These are phyloP conservation scores for Calvadosia cruxmelitensis DNA, from an alignment of 30 jellyfish, hydroid and myxozoan genomes.

Conservation along the genomic window DNA sequence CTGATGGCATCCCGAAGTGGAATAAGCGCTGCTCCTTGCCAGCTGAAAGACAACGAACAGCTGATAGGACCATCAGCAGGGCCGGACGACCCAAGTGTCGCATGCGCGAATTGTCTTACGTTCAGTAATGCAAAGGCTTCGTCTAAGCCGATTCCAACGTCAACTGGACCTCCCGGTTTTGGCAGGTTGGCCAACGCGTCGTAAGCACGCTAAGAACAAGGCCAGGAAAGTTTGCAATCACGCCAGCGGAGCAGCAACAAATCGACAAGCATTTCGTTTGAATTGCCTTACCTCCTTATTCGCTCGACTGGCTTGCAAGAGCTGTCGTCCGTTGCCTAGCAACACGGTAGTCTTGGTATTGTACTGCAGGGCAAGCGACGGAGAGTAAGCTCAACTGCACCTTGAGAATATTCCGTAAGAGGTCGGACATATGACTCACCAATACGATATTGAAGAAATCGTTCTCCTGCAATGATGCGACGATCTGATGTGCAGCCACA, in stretches of 20 bases:
- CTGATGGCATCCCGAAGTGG: constrained; percentile 70
- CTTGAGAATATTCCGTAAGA: no score
- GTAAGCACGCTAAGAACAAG: constrained; percentile 7
- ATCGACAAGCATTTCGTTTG: no score
- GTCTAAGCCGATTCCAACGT: constrained; percentile 23
- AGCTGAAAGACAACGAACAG: constrained; percentile 8
- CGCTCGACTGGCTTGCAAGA: constrained; percentile 42
- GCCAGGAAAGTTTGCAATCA: neutral
- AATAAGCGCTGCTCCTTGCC: constrained; percentile 36
- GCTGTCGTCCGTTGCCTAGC: constrained; percentile 8
- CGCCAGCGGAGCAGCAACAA: no score
- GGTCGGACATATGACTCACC: neutral
- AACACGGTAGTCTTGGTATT: constrained; percentile 24
- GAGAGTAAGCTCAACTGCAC: neutral
- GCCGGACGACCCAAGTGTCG: neutral
- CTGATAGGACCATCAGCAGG: neutral
- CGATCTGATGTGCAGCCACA: constrained; percentile 3
- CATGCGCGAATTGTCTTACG: constrained; percentile 8
- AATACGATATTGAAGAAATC: constrained; percentile 4
- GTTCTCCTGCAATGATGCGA: constrained; percentile 8
- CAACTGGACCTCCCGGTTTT: constrained; percentile 25
- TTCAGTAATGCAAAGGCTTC: constrained; percentile 25
- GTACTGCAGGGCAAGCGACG: constrained; percentile 15
- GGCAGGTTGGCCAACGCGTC: constrained; percentile 14
- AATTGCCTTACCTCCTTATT: constrained; percentile 23